Base-by-base conservation (phyloP, 2,797 vertebrate genomes). In the Silurus lanzhouensis region DNA sequence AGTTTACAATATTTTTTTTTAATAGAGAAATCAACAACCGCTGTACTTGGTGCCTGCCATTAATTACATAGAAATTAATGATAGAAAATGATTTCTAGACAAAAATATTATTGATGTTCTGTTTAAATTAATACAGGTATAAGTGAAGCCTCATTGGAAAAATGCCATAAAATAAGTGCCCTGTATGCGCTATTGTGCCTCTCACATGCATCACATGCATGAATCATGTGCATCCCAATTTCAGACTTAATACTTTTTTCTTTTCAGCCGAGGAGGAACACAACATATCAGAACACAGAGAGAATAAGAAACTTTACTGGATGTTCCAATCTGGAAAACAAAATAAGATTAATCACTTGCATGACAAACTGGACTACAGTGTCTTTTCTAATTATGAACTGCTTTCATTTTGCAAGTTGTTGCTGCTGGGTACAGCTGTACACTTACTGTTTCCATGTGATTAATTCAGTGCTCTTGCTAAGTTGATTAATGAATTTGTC, bases 221-320 rank as follows among this genome's bases (percentile, higher is more conserved):
- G 6, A 20, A 6, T 77, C 15, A 31, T 31, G 15, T 2, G 9
- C 9, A 44, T 25, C 25, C 58, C 46, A n/a, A 46, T 46, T 63
- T 46, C 27, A 7, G 76, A 63, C 14, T 80, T 15, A 66, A 27
- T 63, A 48, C 15, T 4, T 14, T 9, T 66, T 52, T 71, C 52
- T 6, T 22, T 82, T 27, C 79, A 82, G 84, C 5, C 13, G 46
- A 58, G 48, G 46, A 83, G 70, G 38, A 86, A 0, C 19, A 61
- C 38, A 67, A 31, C 58, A 81, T n/a, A 19, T 25, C 38, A 71
- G 2, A 66, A 15, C 22, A 61, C 31, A 61, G 31, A 84, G 27
- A 12, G 8, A 46, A 44, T 46, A 20, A 14, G 8, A 27, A 38
- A 58, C 70, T 57, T 55, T 12, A 25, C 12, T 71, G 22, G 1